Percentiles rank a stretch among this genome's conserved stretches.
These are phyloP conservation scores for Pseudochromis fuscus DNA, from an alignment of 2,797 vertebrate genomes.

Conservation along the genomic window DNA sequence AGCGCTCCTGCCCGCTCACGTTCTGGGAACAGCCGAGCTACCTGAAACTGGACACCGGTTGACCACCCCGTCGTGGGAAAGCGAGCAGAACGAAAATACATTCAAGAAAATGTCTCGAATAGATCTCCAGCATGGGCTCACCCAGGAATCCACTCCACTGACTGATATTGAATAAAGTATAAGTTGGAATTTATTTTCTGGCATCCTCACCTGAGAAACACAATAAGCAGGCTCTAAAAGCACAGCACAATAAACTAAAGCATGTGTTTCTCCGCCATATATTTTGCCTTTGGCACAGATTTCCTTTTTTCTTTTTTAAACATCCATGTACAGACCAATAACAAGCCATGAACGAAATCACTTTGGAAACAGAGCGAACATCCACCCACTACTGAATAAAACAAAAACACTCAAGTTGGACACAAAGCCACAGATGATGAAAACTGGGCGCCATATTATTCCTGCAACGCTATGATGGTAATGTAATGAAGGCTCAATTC, in stretches of 20 bases:
- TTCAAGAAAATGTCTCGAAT: conserved; percentile 45
- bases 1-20: conserved; percentile 67
- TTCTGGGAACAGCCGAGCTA: conserved; percentile 68
- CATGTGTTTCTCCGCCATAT: conserved; percentile 50
- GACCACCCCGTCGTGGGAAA: conserved; percentile 72
- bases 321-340: conserved; percentile 23
- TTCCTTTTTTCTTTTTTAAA: conserved; percentile 13
- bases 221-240: conserved; percentile 55
- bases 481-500: conserved; percentile 3
- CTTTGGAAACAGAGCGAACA: conserved; percentile 48
- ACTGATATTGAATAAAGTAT: conserved; percentile 47
- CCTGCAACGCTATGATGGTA: not conserved
- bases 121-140: conserved; percentile 47
- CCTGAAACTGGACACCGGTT: conserved; percentile 75
- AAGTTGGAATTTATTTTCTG: conserved; percentile 56
- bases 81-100: conserved; percentile 59
- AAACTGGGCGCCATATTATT: conserved; percentile 37
- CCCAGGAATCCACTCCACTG: conserved; percentile 44
- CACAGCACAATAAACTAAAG: conserved; percentile 51
- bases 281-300: conserved; percentile 29
- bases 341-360: conserved; percentile 39
- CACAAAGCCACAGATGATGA: conserved; percentile 47
- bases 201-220: conserved; percentile 51
- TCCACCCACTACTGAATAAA: conserved; percentile 24
- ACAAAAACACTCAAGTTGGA: conserved; percentile 29